A percentile compares a stretch with the other conserved stretches of the same genome.
Conservation (phyloP, 2,113 vertebrate genomes). For the Thamnaconus septentrionalis region DNA sequence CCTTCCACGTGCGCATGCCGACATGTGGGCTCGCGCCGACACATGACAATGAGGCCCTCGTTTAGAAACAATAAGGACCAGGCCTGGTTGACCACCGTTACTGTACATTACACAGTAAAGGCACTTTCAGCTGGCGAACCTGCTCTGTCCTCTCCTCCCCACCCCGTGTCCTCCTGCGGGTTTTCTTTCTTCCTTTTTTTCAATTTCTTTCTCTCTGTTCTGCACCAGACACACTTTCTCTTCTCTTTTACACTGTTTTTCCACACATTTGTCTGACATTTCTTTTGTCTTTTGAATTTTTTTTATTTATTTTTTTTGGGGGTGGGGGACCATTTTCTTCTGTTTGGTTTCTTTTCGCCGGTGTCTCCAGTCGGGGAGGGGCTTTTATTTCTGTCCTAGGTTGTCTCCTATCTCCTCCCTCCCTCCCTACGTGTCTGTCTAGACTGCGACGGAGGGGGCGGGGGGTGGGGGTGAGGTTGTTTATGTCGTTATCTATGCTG, state of each 20-base stretch:
- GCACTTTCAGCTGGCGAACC: constrained; percentile 71
- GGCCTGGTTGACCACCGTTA: constrained; percentile 43
- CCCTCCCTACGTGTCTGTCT: constrained; percentile 19
- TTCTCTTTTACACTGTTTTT: constrained; percentile 19
- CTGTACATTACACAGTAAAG: constrained; percentile 69
- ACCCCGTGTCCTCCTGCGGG: too few relatives aligned
- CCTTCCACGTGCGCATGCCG: too few relatives aligned
- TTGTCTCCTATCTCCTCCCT: constrained; percentile 6
- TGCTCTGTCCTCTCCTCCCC: not conserved
- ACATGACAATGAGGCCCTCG: constrained; percentile 7
- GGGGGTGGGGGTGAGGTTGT: constrained; percentile 9
- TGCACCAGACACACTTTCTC: constrained; percentile 27
- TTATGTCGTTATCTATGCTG: constrained; percentile 49
- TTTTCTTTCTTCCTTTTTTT: too few relatives aligned
- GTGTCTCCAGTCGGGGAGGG: not conserved
- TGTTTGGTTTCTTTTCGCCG: constrained; percentile 9
- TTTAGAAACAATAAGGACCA: not conserved
- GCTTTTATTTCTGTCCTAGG: not conserved
- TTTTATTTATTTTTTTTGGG: constrained; percentile 31
- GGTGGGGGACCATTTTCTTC: constrained; percentile 4
- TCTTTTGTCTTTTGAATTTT: constrained; percentile 53
- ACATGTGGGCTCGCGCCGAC: not conserved
- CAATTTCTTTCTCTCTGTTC: constrained; percentile 26
- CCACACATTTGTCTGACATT: constrained; percentile 53
- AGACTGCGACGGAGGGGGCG: constrained; percentile 7